These are phyloP conservation scores for Hippocampus kuda DNA, from an alignment of 2,797 vertebrate genomes.

Conservation along the genomic window DNA sequence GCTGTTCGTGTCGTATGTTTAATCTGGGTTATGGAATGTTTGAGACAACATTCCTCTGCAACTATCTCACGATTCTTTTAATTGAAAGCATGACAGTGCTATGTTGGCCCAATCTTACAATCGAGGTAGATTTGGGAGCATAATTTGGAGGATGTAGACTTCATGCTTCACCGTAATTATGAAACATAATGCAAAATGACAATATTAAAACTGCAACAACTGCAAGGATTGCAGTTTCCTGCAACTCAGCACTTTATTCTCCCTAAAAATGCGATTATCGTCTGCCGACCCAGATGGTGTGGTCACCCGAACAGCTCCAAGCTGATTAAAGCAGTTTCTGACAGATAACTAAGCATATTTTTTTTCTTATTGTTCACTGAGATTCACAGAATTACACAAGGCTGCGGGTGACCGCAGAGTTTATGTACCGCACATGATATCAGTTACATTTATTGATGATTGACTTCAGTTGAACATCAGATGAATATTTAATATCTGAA, in stretches of 20 bases:
- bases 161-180: constrained; percentile 24
- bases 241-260: constrained; percentile 47
- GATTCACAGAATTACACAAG: not conserved
- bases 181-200: constrained; percentile 37
- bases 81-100: constrained; percentile 34
- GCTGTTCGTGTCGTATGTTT: constrained; percentile 32
- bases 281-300: constrained; percentile 61
- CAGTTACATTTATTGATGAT: not conserved
- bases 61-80: constrained; percentile 22
- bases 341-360: constrained; percentile 50
- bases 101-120: constrained; percentile 4
- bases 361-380: constrained; percentile 1
- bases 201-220: constrained; percentile 50
- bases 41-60: constrained; percentile 25
- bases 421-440: not conserved
- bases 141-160: not conserved
- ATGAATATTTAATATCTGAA: not conserved
- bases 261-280: constrained; percentile 45
- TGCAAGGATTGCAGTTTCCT: constrained; percentile 36
- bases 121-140: constrained; percentile 10
- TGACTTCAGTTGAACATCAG: not conserved
- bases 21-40: constrained; percentile 15
- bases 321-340: constrained; percentile 49
- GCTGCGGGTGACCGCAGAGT: not conserved
- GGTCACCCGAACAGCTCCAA: constrained; percentile 51